These are phyloP conservation scores for Acrocephalus arundinaceus DNA, from an alignment of 2,113 vertebrate genomes.

Conservation along the genomic window DNA sequence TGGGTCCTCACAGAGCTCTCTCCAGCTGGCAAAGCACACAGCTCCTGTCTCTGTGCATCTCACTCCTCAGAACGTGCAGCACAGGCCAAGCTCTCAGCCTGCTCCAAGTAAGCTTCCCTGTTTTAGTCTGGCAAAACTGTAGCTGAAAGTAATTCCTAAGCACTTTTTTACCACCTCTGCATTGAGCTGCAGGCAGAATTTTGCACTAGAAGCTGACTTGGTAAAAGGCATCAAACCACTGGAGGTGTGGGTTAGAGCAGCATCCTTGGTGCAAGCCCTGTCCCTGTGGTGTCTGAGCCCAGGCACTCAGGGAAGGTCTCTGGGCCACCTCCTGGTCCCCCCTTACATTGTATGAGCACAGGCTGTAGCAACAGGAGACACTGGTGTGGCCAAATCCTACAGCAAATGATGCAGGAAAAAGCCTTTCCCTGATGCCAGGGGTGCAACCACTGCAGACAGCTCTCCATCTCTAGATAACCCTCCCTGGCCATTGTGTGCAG, in stretches of 20 bases:
- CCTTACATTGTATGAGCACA: background rate
- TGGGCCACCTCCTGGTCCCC: background rate
- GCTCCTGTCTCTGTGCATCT: background rate
- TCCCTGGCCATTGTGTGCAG: background rate
- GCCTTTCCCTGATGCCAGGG: background rate
- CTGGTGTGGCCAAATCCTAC: background rate
- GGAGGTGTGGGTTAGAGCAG: background rate
- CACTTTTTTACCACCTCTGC: background rate
- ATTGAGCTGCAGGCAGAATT: background rate
- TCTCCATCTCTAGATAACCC: background rate
- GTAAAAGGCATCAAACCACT: background rate
- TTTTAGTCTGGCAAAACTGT: background rate
- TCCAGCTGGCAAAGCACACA: background rate
- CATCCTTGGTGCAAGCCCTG: background rate
- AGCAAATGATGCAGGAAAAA: background rate
- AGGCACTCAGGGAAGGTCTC: background rate
- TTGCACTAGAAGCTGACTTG: background rate
- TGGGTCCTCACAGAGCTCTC: background rate
- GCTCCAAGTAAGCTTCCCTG: background rate
- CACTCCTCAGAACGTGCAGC: background rate
- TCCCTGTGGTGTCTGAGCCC: background rate
- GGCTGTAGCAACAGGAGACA: accelerated
- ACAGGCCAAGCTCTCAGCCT: background rate
- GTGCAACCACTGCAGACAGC: background rate
- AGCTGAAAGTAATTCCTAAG: background rate